Base-by-base conservation (phyloP, 2,888 invertebrate genomes). In the Heliconius sara region DNA sequence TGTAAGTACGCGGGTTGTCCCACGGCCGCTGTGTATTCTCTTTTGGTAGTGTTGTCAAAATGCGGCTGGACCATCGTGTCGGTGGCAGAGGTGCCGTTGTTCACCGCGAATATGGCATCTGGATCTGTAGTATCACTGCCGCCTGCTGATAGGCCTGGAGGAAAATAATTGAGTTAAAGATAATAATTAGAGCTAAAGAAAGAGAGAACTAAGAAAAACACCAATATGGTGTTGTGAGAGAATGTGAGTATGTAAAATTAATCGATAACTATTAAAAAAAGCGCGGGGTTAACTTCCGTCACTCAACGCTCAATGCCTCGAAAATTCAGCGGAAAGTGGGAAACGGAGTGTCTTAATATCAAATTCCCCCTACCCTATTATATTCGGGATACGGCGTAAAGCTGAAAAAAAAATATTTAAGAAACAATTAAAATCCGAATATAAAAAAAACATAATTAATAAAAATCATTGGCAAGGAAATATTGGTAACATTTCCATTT, bases 1-100 rank as follows among this genome's bases (percentile, higher is more conserved):
- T 98, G 97, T 80, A 98, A 95, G 89, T 98, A 96, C 43, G 98
- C 98, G 27, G 97, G 97, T 90, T 98, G 98, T 43, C 98, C 98
- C 67, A 98, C 98, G 5, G 98, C 98, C 22, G 98, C 97, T 43
- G 98, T 98, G 88, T 97, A 97, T 89, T 98, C 98, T 68, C 97
- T 96, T 87, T 97, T 96, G 25, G 98, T 97, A 80, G 97, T 96
- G 91, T 98, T 98, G 92, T 98, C 98, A 92, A 98, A 98, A 93
- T 97, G 97, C 52, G 98, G 98, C 91, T 97, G 97, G 79, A 97
- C 97, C 91, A 97, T 97, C 81, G 97, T 96, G 88, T 97, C 97
- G 80, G 92, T 89, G 10, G 81, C 81, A 19, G 82, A 80, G n/a
- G 85, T 86, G 71, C 77, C 82, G 81, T 87, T 87, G 78, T 84